phyloP scores from a whole-genome alignment of 2,888 invertebrate species.

The Chesias legatella region DNA sequence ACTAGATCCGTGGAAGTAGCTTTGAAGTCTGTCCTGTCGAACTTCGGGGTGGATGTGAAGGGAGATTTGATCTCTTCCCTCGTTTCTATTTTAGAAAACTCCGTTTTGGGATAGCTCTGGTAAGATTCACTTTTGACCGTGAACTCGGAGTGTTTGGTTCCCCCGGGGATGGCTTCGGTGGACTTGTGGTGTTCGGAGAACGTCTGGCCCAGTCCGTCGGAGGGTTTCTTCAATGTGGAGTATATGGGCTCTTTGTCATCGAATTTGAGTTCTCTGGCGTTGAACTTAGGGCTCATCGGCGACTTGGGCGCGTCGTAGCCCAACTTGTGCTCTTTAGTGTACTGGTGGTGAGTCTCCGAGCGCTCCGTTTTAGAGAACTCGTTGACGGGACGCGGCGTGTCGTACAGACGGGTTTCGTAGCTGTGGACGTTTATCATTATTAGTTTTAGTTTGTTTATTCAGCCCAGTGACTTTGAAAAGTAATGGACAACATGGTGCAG shows the following conservation, averaged over 20 bases:
- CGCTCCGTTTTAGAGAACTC: conserved; percentile 59
- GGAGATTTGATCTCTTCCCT: conserved; percentile 64
- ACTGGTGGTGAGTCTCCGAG: conserved; percentile 51
- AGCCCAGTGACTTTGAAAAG: too few species aligned
- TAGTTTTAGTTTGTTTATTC: conserved; percentile 27
- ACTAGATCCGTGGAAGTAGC: conserved; percentile 55
- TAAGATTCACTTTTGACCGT: conserved; percentile 67
- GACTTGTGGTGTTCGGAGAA: conserved; percentile 69
- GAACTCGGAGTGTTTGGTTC: conserved; percentile 65
- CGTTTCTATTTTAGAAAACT: conserved; percentile 55
- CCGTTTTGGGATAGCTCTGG: conserved; percentile 63
- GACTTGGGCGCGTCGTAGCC: conserved; percentile 64
- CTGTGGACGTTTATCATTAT: conserved; percentile 55
- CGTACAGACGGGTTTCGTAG: conserved; percentile 79
- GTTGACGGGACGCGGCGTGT: conserved; percentile 68
- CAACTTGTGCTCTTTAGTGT: conserved; percentile 53
- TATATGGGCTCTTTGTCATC: conserved; percentile 70
- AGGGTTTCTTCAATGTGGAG: conserved; percentile 61
- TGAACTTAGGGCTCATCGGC: conserved; percentile 73
- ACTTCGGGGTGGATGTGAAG: conserved; percentile 66
- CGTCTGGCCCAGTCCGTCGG: conserved; percentile 65
- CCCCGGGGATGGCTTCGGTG: conserved; percentile 68
- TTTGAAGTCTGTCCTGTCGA: conserved; percentile 47
- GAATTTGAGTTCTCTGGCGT: conserved; percentile 71
- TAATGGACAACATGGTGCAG: too few species aligned